Base-by-base conservation (phyloP, 1,140 invertebrate species). In the Pseudomyrmex gracilis region DNA sequence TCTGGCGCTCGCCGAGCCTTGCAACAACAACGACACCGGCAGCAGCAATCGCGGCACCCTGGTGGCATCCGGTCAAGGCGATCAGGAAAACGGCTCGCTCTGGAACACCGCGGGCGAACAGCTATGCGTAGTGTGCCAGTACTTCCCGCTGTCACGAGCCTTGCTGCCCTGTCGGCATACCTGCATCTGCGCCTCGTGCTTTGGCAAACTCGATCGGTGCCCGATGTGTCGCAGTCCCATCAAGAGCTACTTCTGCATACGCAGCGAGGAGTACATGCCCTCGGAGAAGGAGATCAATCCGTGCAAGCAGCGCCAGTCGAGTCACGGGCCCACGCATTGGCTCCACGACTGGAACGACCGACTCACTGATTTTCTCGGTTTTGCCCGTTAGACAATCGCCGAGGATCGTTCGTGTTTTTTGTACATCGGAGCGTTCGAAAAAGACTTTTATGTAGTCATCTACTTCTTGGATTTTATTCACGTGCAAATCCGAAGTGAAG, bases 211-310 rank as follows among this genome's bases (percentile, higher is more conserved):
- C 58, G 96, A 97, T 88, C 95, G 96, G 51, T 98, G 97, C 93
- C 97, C 97, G 7, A 97, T 98, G 95, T 98, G 97, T 92, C 95
- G 97, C 53, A 96, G 96, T 83, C 96, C 96, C 5, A 97, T 98
- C 84, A 96, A 96, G 82, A 97, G 96, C 86, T 98, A 97, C 94
- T 98, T 98, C 93, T 97, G 96, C 92, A 97, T 97, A 83, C 93
- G 96, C 43, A 95, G 95, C 68, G 97, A 97, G 85, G 97, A 97
- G 53, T 97, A 97, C 87, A 95, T 96, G 92, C 95, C 96, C 2
- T 94, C 95, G n/a, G 96, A 96, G 86, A 93, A 89, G 67, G 93
- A 93, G 45, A 88, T 93, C 24, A 93, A 94, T 77, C 91, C 92
- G 0, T 94, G 93, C 84, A 94, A 94, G 68, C 93, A 94, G 15